These are phyloP conservation scores for Lepisosteus oculatus DNA, from an alignment of 2,113 vertebrate species.

Conservation along the genomic window DNA sequence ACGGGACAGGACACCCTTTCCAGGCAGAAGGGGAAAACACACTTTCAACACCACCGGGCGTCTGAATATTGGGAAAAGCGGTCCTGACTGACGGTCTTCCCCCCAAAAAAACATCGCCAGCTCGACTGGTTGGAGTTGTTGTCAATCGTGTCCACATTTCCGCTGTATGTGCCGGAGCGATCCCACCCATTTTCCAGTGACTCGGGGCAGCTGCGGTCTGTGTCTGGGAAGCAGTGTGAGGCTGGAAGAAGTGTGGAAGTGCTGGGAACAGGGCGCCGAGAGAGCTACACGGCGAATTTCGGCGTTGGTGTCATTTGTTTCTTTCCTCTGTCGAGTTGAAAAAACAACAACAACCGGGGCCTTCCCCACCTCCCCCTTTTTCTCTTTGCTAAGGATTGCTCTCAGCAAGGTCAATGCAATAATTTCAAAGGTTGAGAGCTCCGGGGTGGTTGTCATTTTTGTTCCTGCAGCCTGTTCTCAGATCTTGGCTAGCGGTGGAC, in stretches of 20 bases:
- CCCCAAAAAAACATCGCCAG: not conserved
- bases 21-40: not conserved
- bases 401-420: not conserved
- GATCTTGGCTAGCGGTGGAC: constrained; percentile 3
- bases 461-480: not conserved
- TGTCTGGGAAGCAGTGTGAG: constrained; percentile 33
- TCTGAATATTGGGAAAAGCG: not conserved
- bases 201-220: constrained; percentile 49
- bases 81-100: not conserved
- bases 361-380: too few species aligned
- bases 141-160: constrained; percentile 34
- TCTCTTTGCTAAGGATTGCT: too few species aligned
- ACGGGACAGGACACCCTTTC: not conserved
- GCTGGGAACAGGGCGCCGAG: not conserved
- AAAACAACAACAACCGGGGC: too few species aligned
- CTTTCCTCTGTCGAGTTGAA: too few species aligned
- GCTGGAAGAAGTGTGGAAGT: constrained; percentile 22
- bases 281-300: not conserved
- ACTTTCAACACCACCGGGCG: not conserved
- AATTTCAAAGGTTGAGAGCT: not conserved
- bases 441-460: not conserved
- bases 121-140: constrained; percentile 27
- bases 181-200: constrained; percentile 43
- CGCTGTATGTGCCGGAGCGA: constrained; percentile 26
- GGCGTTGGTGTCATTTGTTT: too few species aligned